phyloP scores from a whole-genome alignment of 2,888 invertebrate genomes.

The Parascotia fuliginaria region DNA sequence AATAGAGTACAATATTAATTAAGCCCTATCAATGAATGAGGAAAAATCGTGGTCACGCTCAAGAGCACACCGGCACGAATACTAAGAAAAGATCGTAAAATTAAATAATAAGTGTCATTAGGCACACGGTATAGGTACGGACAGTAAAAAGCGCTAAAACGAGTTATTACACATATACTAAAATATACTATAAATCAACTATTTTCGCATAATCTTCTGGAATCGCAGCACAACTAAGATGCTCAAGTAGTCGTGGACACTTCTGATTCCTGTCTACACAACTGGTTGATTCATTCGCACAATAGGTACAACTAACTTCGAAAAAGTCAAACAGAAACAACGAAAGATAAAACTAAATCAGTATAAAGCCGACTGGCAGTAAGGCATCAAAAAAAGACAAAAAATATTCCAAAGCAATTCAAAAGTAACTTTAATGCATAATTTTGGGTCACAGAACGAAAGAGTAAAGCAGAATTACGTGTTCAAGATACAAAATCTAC shows the following conservation, averaged over 20 bases:
- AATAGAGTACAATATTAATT: constrained; percentile 27
- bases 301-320: no score
- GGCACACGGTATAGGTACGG: not conserved
- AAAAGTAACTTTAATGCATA: not conserved
- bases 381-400: no score
- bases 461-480: constrained; percentile 29
- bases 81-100: constrained; percentile 39
- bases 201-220: no score
- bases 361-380: no score
- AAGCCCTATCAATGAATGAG: constrained; percentile 17
- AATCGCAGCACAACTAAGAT: no score
- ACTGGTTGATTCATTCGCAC: not conserved
- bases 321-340: no score
- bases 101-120: constrained; percentile 12
- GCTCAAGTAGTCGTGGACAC: no score
- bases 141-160: not conserved
- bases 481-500: constrained; percentile 39
- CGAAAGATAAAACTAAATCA: no score
- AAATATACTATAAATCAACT: not conserved
- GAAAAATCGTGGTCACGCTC: constrained; percentile 67
- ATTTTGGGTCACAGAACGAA: constrained; percentile 14
- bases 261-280: no score
- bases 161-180: constrained; percentile 1
- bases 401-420: no score
- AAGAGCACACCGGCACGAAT: constrained; percentile 55